Evolutionary conservation across 2,888 invertebrate genomes (phyloP), one percentile per base, ranked within the genome.

Genomic region (Bellardia pandia): DNA sequence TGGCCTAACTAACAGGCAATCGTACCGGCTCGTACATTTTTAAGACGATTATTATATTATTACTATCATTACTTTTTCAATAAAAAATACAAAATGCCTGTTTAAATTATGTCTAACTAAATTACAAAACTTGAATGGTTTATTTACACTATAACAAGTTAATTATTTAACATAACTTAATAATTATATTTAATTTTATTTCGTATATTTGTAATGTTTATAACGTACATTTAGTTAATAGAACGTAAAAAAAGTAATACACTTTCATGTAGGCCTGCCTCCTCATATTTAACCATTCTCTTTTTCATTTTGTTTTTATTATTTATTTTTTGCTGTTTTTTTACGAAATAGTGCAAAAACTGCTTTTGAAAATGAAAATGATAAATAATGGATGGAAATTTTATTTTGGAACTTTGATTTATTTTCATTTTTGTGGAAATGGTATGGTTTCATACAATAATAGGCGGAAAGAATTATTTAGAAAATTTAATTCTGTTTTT

Each of bases 231-330:
- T 76, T 45, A 85, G 60, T 85, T 75, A 87, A 85, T 87, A 87
- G 87, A 87, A 87, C 87, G 87, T 81, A 85, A 87, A 87, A 86
- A 79, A 74, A 51, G 58, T 85, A 78, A 71, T 51, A 78, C 74
- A 78, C 81, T 85, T 87, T 85, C 81, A 78, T 85, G 37, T 58
- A 60, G 60, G 72, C 74, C 85, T 77, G 72, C 74, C 85, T 77
- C 60, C 79, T 75, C 30, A 80, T 75, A 80, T 75, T 75, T 80
- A 64, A 69, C 79, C 85, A 76, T 85, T 85, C 85, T 85, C 85
- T 85, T 85, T 85, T 78, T 60, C 2, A 30, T 37, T 48, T 64
- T 30, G 42, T 51, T 51, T 40, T 58, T 16, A 33, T 40, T 66
- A 14, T 72, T 51, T 56, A 16, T 23, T 58, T 66, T 62, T 58